Base-by-base conservation (phyloP, 2,888 invertebrate genomes). In the Orgyia antiqua region DNA sequence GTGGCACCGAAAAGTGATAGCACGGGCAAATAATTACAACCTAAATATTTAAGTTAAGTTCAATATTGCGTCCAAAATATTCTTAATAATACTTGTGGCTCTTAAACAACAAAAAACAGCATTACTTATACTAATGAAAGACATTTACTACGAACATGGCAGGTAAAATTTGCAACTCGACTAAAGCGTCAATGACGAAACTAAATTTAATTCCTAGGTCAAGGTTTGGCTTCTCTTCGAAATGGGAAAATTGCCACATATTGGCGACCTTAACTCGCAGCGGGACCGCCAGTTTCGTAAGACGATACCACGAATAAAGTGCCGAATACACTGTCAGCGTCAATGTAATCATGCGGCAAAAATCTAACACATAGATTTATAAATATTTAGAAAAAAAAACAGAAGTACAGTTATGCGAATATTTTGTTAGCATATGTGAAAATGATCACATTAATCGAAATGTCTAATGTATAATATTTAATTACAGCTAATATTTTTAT, bases 161-260 rank as follows among this genome's bases (percentile, higher is more conserved):
- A 20, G 33, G 45, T 48, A 49, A 56, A 45, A 53, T 60, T 67
- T 68, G 68, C 70, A 68, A 69, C 66, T 71, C 58, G 58, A 42
- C 55, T 49, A 41, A 51, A 55, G 54, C 50, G 49, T 45, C 57
- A 60, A 53, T 84, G 79, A 73, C 74, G 83, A 84, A 84, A 84
- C 58, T 40, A 62, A 65, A 74, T 68, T 70, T 73, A 71, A 78
- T 68, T 82, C 86, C 80, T 86, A 84, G 84, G 86, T 86, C 86
- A 86, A 84, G 86, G 86, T 74, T 67, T 58, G 54, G 62, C 71
- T 76, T 78, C 67, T 82, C 83, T 77, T 84, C 83, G 79, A 80
- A 86, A 78, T 82, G 79, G 74, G 76, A 82, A 80, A 82, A 84
- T 86, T 86, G 82, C 86, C 80, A 82, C 84, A 84, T 55, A 77